phyloP scores from a whole-genome alignment of 2,888 invertebrate genomes.

The Pseudoips prasinana region DNA sequence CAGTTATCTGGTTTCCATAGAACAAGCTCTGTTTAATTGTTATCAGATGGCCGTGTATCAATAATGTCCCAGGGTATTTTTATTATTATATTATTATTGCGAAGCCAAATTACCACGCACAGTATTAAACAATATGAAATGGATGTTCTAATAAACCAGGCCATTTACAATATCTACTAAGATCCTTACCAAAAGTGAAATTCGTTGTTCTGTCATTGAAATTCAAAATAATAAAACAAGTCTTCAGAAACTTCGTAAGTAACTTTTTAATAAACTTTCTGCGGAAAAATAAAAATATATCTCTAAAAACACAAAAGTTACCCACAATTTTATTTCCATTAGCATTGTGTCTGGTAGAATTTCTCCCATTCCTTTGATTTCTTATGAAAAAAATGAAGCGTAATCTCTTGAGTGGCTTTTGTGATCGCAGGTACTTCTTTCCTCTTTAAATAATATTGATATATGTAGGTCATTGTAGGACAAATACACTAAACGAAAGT shows the following conservation, averaged over 20 bases:
- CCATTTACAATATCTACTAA: too few species aligned
- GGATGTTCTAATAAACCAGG: too few species aligned
- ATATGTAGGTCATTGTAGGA: constrained; percentile 3
- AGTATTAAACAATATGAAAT: too few species aligned
- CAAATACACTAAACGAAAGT: background rate
- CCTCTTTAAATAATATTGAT: constrained; percentile 13
- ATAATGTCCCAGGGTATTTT: too few species aligned
- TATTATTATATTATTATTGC: too few species aligned
- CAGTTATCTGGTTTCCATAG: too few species aligned
- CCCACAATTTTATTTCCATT: constrained; percentile 8
- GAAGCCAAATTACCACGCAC: too few species aligned
- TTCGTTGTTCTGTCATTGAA: background rate
- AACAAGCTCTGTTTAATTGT: too few species aligned
- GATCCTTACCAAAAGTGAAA: too few species aligned
- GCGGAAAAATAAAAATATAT: background rate
- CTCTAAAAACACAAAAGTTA: constrained; percentile 6
- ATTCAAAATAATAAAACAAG: background rate
- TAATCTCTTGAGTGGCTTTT: constrained; percentile 21
- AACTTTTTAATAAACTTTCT: constrained; percentile 1
- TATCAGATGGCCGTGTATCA: too few species aligned
- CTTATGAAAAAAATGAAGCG: constrained; percentile 12
- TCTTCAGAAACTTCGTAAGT: background rate
- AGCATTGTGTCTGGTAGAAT: constrained; percentile 3
- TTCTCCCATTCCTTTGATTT: constrained; percentile 5
- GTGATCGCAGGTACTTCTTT: constrained; percentile 12